A percentile compares a stretch with the other conserved stretches of the same genome.
phyloP scores from a whole-genome alignment of 2,797 vertebrate genomes.

The Bovichtus diacanthus region DNA sequence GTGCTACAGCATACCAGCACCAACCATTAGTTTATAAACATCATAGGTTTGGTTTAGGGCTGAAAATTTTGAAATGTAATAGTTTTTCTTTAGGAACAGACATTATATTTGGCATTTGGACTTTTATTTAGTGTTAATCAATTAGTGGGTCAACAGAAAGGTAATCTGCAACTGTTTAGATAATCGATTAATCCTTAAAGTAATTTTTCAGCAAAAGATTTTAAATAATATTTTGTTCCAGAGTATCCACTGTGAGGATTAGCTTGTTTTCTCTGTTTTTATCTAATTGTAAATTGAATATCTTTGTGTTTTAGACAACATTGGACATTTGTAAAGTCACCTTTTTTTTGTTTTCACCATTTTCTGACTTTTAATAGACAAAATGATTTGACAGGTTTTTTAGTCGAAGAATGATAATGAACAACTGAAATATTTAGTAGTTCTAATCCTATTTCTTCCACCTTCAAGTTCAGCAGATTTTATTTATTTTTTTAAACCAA shows the following conservation, averaged over 20 bases:
- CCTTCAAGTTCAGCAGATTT: too few species aligned
- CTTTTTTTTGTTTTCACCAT: not conserved
- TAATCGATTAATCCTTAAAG: not conserved
- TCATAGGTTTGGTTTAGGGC: not conserved
- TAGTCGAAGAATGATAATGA: not conserved
- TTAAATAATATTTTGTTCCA: not conserved
- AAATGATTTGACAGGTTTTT: not conserved
- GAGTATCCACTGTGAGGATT: not conserved
- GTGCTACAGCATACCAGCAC: slow-evolving; percentile 25
- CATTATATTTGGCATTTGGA: not conserved
- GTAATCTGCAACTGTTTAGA: not conserved
- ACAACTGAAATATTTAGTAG: too few species aligned
- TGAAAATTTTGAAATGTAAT: not conserved
- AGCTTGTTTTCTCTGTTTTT: not conserved
- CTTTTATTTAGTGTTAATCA: not conserved
- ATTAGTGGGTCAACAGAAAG: not conserved
- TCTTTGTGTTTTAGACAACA: too few species aligned
- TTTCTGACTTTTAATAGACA: not conserved
- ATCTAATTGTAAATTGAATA: not conserved
- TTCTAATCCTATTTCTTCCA: too few species aligned
- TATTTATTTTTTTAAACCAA: too few species aligned
- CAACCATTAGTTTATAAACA: not conserved
- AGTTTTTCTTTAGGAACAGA: not conserved
- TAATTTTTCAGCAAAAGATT: not conserved
- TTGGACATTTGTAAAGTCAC: not conserved